Base-by-base conservation (phyloP, 2,888 invertebrate species). In the Apodemia mormo region DNA sequence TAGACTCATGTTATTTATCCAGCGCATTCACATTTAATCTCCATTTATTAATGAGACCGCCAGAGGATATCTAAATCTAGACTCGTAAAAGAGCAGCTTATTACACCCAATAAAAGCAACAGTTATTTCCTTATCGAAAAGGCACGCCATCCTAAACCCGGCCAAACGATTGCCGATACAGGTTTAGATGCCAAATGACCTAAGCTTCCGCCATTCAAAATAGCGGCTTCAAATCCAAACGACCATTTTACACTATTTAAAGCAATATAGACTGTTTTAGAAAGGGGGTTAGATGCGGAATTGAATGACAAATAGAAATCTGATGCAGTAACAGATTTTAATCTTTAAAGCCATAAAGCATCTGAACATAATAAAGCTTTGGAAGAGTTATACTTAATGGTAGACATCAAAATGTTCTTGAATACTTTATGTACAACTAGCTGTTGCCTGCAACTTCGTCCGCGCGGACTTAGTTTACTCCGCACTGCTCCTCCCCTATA, bases 121-220 rank as follows among this genome's bases (percentile, higher is more conserved):
- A 33, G 61, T 33, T 64, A 64, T 33, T 33, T 61, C 61, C 68
- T 68, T 68, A 68, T 68, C 61, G 68, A 54, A 61, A 45, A 68
- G 37, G 65, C 64, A 43, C 54, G 12, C 54, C 52, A 10, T 37
- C 22, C 65, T 37, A 66, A 30, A 65, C 69, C 54, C 54, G 54
- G 29, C 69, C 65, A 52, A 65, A 54, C 68, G 65, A 65, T 69
- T 65, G 14, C 69, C 69, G 33, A 56, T 40, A 56, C 40, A 54
- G 52, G 49, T 54, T 22, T 49, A 64, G 65, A 65, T 22, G 65
- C 69, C 65, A 65, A 69, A 69, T 69, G 69, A 69, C 69, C 65
- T 65, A 52, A 65, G 69, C 65, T 54, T 68, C 68, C 68, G 65
- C 68, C 37, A 54, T 40, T 69, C 43, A 54, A 69, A 54, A 52